Base-by-base conservation (phyloP, 2,113 vertebrate genomes). In the Spilogale gracilis region DNA sequence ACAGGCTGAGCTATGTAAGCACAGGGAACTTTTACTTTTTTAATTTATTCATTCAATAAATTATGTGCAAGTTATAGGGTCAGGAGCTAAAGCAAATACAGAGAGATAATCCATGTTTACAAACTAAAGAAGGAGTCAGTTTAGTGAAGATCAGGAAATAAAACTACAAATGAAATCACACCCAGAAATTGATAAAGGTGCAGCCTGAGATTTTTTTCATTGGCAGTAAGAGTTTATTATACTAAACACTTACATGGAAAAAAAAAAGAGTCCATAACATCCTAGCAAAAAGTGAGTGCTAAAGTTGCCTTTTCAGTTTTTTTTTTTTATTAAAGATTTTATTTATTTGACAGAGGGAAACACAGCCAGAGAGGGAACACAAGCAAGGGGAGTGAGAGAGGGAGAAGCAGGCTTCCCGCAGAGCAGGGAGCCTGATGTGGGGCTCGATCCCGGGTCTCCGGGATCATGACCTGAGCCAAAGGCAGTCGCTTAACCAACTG, bases 221-320 rank as follows among this genome's bases (percentile, higher is more conserved):
- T 82, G 13, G 32, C 73, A 94, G 27, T 52, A 84, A 85, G 54
- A 81, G 12, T 86, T 92, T 86, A 87, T 92, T 86, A 87, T 5
- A 74, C 5, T 45, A 58, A 94, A 67, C 3, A 81, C 23, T 67
- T 76, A 79, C 14, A 95, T 73, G 54, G 79, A 11, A 87, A 82
- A 63, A 6, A 87, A 82, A 63, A 6, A 69, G 58, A 71, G 1
- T 76, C 45, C 25, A 60, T 10, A 76, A 73, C 27, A 13, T 58
- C 30, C 32, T 67, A 92, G 17, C 12, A 94, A 20, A 88, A 2
- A 48, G 14, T 45, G 61, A 79, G 10, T 74, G 8, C 23, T 95
- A 61, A 92, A 45, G 5, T 10, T 67, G 32, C 25, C 87, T 74
- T n/a, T 79, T 45, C 5, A 14, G 43, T 27, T 48, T 48, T 10